Base-by-base conservation (phyloP, 2,888 invertebrate genomes). In the Troides helena region DNA sequence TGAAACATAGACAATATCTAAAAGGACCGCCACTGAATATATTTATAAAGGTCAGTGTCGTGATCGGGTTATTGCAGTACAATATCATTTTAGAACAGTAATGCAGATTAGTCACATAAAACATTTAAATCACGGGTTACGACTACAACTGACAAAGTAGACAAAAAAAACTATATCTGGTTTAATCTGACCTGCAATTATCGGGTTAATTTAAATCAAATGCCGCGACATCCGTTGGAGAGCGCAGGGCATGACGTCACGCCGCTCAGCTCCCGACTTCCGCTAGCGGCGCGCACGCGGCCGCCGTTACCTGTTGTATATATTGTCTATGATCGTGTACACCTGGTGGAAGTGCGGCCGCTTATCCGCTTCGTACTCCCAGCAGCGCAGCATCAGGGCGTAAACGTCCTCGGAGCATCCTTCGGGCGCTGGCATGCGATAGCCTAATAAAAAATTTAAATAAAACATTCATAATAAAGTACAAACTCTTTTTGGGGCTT, bases 271-370 rank as follows among this genome's bases (percentile, higher is more conserved):
- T 46, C 12, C 46, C 5, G 18, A 62, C 23, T 30, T 57, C 67
- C 2, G 39, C 10, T 10, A 12, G 50, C 50, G 50, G 50, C 50
- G 50, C 50, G 50, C 50, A 4, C 17, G 50, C 14, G 10, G 46
- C 50, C 17, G 30, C 46, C 67, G 80, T 82, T 90, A 92, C 79
- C 90, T 88, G 75, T 90, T 90, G 80, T 90, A 92, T 60, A 95
- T 92, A 76, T 94, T 95, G 83, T 97, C 97, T 23, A 97, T 96
- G 74, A 95, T 94, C 46, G 95, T 95, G 84, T 94, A 96, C 78
- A 98, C 96, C 89, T 98, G 97, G 86, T 97, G 96, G 89, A 99
- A 99, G 87, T 98, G 98, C 57, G 98, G 98, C 77, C 99, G 94
- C 80, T 96, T 96, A 74, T 98, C 98, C 4, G 98, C 96, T 81